These are phyloP conservation scores for Sebastes iracundus DNA, from an alignment of 2,797 vertebrate species.

Conservation along the genomic window DNA sequence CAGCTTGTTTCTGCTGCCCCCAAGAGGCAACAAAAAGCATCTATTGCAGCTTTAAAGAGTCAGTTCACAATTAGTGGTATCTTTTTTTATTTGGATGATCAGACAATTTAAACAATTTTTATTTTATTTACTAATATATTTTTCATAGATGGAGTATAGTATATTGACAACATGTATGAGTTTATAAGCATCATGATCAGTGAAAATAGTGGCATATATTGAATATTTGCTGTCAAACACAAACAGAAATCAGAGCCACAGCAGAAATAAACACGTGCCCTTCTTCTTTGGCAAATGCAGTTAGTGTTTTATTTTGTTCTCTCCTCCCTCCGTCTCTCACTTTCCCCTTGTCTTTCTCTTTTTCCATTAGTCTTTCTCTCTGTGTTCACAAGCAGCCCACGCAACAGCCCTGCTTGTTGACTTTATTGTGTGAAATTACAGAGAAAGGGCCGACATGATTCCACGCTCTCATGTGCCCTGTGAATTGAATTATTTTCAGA, in stretches of 20 bases:
- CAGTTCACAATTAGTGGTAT: fast-evolving
- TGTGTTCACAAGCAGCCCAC: constrained; percentile 65
- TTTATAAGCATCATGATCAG: too few species aligned
- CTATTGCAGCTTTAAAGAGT: too few species aligned
- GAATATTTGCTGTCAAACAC: neutral
- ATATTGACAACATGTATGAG: neutral
- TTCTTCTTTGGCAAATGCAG: constrained; percentile 3
- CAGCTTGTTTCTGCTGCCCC: too few species aligned
- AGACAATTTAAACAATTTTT: neutral
- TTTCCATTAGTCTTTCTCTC: constrained; percentile 48
- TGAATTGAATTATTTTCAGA: neutral
- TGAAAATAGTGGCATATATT: neutral
- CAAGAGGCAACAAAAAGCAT: too few species aligned
- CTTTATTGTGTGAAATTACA: constrained; percentile 65
- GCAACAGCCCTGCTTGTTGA: constrained; percentile 58
- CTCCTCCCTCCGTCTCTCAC: constrained; percentile 34
- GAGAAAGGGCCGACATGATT: constrained; percentile 28
- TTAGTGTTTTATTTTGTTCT: constrained; percentile 15
- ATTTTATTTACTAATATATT: neutral
- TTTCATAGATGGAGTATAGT: neutral
- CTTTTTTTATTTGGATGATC: neutral
- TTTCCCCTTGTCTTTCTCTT: constrained; percentile 27
- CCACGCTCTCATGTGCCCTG: constrained; percentile 16
- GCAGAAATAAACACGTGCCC: constrained; percentile 20
- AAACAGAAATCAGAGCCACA: neutral